These are phyloP conservation scores for Echinops telfairi DNA, from an alignment of 2,113 vertebrate genomes.

Conservation along the genomic window DNA sequence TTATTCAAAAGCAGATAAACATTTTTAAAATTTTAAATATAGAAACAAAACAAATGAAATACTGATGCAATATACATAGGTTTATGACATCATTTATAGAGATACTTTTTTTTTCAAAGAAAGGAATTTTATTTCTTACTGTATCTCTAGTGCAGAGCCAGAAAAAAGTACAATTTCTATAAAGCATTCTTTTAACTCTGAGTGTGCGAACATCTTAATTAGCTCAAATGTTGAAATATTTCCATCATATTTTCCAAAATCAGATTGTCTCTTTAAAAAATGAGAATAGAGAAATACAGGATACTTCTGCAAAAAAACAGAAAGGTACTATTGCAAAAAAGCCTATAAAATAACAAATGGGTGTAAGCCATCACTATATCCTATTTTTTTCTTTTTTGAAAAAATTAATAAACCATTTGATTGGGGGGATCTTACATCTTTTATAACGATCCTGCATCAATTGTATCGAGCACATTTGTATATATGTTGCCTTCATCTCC, in stretches of 20 bases:
- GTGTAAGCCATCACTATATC: conserved; percentile 51
- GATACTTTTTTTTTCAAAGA: background rate
- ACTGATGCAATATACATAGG: too few species aligned
- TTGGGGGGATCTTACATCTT: too few species aligned
- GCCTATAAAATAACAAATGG: conserved; percentile 39
- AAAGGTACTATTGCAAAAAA: conserved; percentile 23
- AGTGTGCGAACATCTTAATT: conserved; percentile 13
- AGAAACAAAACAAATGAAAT: background rate
- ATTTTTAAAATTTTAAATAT: background rate
- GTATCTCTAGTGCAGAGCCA: conserved; percentile 1
- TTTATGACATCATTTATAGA: too few species aligned
- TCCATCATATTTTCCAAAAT: conserved; percentile 51
- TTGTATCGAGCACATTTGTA: too few species aligned
- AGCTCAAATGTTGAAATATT: conserved; percentile 55
- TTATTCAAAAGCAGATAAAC: background rate
- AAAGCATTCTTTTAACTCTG: conserved; percentile 52
- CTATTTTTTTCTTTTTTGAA: background rate
- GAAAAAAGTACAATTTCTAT: conserved; percentile 10
- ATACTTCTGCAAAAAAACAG: conserved; percentile 42
- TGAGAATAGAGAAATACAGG: background rate
- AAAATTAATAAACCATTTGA: too few species aligned
- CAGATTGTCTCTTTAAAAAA: conserved; percentile 24
- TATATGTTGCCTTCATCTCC: too few species aligned
- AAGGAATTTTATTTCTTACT: conserved; percentile 53
- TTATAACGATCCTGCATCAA: too few species aligned